Conservation (phyloP, 2,888 invertebrate species). For the Pachycephus smyrnensis region DNA sequence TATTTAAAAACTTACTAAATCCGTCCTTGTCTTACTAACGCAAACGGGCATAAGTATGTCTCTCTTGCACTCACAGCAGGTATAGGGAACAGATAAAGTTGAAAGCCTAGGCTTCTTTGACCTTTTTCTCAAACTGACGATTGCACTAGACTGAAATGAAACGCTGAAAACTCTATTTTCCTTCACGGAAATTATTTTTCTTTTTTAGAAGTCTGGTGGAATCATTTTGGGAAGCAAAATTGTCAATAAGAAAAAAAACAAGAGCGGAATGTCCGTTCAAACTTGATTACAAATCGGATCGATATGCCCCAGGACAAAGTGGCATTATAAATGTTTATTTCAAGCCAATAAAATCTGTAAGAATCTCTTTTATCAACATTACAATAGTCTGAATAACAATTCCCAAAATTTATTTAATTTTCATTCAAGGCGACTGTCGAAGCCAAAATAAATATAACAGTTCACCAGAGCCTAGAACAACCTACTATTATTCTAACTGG, state of each 20-base stretch:
- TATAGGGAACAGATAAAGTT: too few species aligned
- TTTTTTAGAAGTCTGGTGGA: constrained; percentile 70
- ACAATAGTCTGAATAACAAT: not conserved
- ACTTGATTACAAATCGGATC: constrained; percentile 57
- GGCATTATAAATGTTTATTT: constrained; percentile 71
- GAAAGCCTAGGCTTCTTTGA: too few species aligned
- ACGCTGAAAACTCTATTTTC: too few species aligned
- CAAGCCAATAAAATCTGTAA: constrained; percentile 69
- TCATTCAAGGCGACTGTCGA: constrained; percentile 37
- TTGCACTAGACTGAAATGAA: too few species aligned
- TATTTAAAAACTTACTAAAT: too few species aligned
- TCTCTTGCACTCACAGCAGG: too few species aligned
- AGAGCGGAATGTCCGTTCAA: constrained; percentile 38
- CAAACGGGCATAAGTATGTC: too few species aligned
- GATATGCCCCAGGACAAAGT: constrained; percentile 68
- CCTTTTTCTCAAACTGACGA: too few species aligned
- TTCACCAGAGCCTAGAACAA: constrained; percentile 70
- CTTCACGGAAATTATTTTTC: constrained; percentile 22
- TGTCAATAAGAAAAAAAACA: constrained; percentile 29
- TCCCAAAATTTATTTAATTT: not conserved
- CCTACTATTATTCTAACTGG: constrained; percentile 69
- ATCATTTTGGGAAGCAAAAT: constrained; percentile 70
- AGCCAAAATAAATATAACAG: constrained; percentile 56
- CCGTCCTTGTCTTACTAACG: too few species aligned
- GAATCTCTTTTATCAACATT: not conserved